A percentile compares a stretch with the other conserved stretches of the same genome.
phyloP scores from a whole-genome alignment of 2,113 vertebrate species.

The Electrona antarctica region DNA sequence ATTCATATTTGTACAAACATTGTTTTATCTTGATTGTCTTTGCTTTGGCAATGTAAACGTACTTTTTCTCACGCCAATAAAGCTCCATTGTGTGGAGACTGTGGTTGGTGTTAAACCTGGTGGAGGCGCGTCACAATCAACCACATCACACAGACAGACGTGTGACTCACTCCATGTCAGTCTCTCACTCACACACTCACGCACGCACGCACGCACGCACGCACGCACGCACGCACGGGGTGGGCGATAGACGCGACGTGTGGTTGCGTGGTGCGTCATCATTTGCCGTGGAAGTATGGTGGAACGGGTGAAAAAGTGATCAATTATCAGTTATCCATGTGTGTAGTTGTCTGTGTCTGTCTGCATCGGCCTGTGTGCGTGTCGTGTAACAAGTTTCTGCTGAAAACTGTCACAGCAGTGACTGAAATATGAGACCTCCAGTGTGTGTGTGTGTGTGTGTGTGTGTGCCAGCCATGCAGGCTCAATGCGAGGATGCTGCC shows the following conservation, averaged over 20 bases:
- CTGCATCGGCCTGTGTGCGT: slow-evolving; percentile 38
- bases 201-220: too few relatives aligned
- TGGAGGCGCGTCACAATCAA: not conserved
- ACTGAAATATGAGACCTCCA: slow-evolving; percentile 53
- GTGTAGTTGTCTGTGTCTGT: slow-evolving; percentile 8
- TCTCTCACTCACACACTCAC: too few relatives aligned
- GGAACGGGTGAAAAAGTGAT: too few relatives aligned
- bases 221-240: too few relatives aligned
- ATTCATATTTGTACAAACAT: too few relatives aligned
- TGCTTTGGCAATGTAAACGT: not conserved
- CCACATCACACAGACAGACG: slow-evolving; percentile 1
- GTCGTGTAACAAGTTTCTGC: slow-evolving; percentile 46
- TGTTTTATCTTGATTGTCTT: too few relatives aligned
- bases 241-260: too few relatives aligned
- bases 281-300: too few relatives aligned
- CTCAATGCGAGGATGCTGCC: too few relatives aligned
- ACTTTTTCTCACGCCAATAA: not conserved
- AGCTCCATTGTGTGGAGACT: not conserved
- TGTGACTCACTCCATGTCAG: not conserved
- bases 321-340: not conserved
- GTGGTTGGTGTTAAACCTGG: not conserved
- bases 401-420: slow-evolving; percentile 52
- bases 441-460: slow-evolving; percentile 31
- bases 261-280: too few relatives aligned
- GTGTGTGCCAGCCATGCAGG: slow-evolving; percentile 19